Evolutionary conservation across 2,888 invertebrate genomes (phyloP).

Genomic region (Thymelicus sylvestris): DNA sequence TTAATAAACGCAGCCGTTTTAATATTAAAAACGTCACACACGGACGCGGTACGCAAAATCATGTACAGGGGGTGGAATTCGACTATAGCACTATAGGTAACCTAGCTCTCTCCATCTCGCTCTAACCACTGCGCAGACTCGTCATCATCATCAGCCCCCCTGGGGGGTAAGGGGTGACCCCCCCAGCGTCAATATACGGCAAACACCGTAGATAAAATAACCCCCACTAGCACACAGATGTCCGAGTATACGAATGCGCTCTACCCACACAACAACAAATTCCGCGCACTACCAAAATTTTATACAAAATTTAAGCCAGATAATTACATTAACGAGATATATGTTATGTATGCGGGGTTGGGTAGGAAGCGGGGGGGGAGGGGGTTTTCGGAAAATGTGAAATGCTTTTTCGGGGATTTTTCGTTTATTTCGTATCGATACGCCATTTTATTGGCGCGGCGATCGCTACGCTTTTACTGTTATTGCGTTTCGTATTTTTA

Average conservation of each 20-base stretch:
- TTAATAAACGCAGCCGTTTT: slow-evolving; percentile 34
- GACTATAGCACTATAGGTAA: slow-evolving; percentile 50
- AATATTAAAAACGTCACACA: slow-evolving; percentile 36
- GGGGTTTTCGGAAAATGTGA: slow-evolving; percentile 54
- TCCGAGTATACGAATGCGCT: slow-evolving; percentile 45
- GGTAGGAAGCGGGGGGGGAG: slow-evolving; percentile 43
- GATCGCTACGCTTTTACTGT: slow-evolving; percentile 49
- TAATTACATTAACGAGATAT: slow-evolving; percentile 76
- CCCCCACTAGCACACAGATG: slow-evolving; percentile 51
- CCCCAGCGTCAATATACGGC: slow-evolving; percentile 72
- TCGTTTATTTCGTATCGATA: slow-evolving; percentile 48
- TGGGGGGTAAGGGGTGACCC: slow-evolving; percentile 47
- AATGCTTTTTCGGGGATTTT: slow-evolving; percentile 62
- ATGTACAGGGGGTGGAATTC: slow-evolving; percentile 39
- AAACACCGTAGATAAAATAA: slow-evolving; percentile 76
- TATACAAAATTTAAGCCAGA: slow-evolving; percentile 75
- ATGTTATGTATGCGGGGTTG: slow-evolving; percentile 47
- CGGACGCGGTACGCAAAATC: slow-evolving; percentile 17
- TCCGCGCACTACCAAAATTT: slow-evolving; percentile 45
- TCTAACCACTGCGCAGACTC: slow-evolving; percentile 74
- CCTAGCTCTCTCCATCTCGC: slow-evolving; percentile 58
- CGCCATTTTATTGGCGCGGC: slow-evolving; percentile 53
- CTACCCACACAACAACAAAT: slow-evolving; percentile 33
- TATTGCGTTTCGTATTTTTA: slow-evolving; percentile 49
- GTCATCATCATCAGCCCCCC: slow-evolving; percentile 69